These are phyloP conservation scores for Drosophila nigricruria DNA, from an alignment of 2,888 invertebrate species.

Conservation along the genomic window DNA sequence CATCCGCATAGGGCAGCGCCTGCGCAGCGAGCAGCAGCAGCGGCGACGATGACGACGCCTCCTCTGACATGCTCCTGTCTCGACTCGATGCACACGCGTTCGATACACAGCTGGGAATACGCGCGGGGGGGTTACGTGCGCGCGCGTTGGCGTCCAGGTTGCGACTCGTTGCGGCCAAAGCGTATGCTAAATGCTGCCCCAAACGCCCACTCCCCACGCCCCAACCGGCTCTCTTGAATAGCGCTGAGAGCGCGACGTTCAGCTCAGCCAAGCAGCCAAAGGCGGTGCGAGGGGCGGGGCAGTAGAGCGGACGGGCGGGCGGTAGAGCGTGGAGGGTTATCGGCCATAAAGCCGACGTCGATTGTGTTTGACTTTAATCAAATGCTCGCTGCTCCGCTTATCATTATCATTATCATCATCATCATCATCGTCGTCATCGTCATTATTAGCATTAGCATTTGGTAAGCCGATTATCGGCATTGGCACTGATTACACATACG, in stretches of 20 bases:
- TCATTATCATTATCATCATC: constrained; percentile 34
- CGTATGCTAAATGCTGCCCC: constrained; percentile 23
- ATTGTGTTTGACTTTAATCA: constrained; percentile 49
- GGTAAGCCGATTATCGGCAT: constrained; percentile 53
- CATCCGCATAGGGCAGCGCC: constrained; percentile 66
- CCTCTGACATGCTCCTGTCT: constrained; percentile 30
- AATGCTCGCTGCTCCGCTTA: constrained; percentile 20
- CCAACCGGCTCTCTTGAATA: not conserved
- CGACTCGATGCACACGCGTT: not conserved
- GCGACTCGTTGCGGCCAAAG: constrained; percentile 42
- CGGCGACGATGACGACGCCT: constrained; percentile 1
- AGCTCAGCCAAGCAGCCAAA: constrained; percentile 28
- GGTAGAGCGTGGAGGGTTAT: constrained; percentile 11
- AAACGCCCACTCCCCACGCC: not conserved
- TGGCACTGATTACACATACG: constrained; percentile 61
- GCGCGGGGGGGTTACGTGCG: constrained; percentile 31
- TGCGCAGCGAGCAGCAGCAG: constrained; percentile 50
- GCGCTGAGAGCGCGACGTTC: constrained; percentile 33
- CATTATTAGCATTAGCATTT: constrained; percentile 48
- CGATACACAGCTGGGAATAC: not conserved
- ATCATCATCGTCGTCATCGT: constrained; percentile 19
- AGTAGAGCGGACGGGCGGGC: too few relatives aligned
- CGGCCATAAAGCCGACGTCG: constrained; percentile 38
- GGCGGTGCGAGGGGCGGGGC: not conserved
- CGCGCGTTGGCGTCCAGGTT: constrained; percentile 50